Percentiles rank a stretch among this genome's conserved stretches.
Evolutionary conservation across 1,140 invertebrate genomes (phyloP).

Genomic region (Belonocnema kinseyi): DNA sequence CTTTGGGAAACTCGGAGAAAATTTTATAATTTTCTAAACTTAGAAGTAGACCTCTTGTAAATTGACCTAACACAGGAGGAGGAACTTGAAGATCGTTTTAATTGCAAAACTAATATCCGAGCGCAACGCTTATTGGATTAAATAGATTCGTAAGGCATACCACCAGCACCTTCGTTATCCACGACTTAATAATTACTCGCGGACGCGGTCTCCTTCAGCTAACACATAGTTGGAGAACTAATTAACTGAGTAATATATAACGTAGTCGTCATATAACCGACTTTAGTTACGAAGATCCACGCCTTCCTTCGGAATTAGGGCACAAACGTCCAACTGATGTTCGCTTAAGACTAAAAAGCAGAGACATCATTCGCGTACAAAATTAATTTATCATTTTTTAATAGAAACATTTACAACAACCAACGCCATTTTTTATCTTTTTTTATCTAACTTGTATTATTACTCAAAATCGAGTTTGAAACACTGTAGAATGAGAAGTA

Average conservation of each 20-base stretch:
- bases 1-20: background rate
- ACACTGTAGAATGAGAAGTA: no score
- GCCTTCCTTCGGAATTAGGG: background rate
- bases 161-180: slow-evolving; percentile 53
- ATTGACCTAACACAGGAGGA: background rate
- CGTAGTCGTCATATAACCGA: slow-evolving; percentile 37
- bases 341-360: no score
- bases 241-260: slow-evolving; percentile 52
- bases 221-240: slow-evolving; percentile 48
- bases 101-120: slow-evolving; percentile 60
- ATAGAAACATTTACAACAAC: no score
- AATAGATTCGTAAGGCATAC: slow-evolving; percentile 54
- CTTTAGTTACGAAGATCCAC: slow-evolving; percentile 38
- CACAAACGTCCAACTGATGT: background rate
- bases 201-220: slow-evolving; percentile 18
- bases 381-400: no score
- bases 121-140: slow-evolving; percentile 57
- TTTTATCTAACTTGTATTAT: no score
- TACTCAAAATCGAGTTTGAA: no score
- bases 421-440: no score
- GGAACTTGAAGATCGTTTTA: slow-evolving; percentile 43
- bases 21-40: slow-evolving; percentile 4
- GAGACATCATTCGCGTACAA: no score
- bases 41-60: background rate
- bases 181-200: slow-evolving; percentile 54